Percentiles rank a stretch among this genome's conserved stretches.
Conservation (phyloP, 2,888 invertebrate species). For the Cephus rjabovi region DNA sequence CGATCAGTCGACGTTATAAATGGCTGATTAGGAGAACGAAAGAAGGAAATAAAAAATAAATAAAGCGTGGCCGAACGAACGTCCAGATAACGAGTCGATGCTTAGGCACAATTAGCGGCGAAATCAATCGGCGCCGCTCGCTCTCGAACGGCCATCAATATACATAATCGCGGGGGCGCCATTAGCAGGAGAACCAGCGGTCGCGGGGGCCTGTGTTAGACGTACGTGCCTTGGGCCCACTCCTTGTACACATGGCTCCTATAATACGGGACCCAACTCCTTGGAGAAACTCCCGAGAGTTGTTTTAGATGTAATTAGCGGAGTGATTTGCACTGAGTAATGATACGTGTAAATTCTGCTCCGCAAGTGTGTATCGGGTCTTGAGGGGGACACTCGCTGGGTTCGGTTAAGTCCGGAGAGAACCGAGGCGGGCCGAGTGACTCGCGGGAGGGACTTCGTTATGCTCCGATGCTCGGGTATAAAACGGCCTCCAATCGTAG, state of each 20-base stretch:
- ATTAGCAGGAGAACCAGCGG: conserved; percentile 40
- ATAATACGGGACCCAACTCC: neutral
- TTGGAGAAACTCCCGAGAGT: neutral
- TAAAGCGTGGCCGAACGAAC: conserved; percentile 30
- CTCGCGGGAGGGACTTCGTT: conserved; percentile 52
- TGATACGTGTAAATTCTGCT: conserved; percentile 27
- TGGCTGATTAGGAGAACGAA: neutral
- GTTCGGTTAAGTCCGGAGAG: conserved; percentile 23
- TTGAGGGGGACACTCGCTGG: neutral
- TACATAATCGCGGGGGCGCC: conserved; percentile 51
- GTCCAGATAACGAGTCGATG: conserved; percentile 43
- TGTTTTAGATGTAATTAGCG: conserved; percentile 52
- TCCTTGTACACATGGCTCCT: neutral
- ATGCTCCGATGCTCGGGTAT: conserved; percentile 42
- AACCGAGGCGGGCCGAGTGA: conserved; percentile 29
- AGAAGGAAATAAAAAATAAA: neutral
- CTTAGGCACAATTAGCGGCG: conserved; percentile 53
- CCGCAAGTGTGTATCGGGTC: neutral
- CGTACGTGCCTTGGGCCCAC: neutral
- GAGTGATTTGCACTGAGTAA: conserved; percentile 46
- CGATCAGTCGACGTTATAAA: neutral
- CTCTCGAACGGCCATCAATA: conserved; percentile 44
- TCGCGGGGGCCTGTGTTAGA: conserved; percentile 10
- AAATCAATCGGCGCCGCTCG: conserved; percentile 47
- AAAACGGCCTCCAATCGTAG: conserved; percentile 49